phyloP scores from a whole-genome alignment of 1,140 invertebrate genomes.

The Hyposmocoma kahamanoa region DNA sequence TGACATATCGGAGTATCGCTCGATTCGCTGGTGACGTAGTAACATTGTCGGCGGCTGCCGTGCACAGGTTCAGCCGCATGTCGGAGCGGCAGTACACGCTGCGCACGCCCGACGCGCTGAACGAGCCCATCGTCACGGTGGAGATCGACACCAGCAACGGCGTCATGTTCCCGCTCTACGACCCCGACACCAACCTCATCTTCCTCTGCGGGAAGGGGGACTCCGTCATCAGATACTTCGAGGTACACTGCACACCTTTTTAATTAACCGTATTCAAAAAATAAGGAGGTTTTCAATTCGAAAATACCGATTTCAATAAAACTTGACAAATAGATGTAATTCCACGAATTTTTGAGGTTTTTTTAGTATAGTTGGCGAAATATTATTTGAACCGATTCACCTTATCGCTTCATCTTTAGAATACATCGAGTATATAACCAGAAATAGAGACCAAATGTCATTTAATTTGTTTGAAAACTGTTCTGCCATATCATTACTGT shows the following conservation, averaged over 20 bases:
- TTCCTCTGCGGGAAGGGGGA: constrained; percentile 97
- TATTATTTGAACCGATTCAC: too few species aligned
- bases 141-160: constrained; percentile 98
- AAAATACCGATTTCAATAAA: too few species aligned
- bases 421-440: too few species aligned
- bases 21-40: background rate
- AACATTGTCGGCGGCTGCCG: background rate
- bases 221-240: constrained; percentile 86
- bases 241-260: constrained; percentile 57
- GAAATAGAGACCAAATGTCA: too few species aligned
- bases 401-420: too few species aligned
- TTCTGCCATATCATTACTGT: too few species aligned
- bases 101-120: constrained; percentile 90
- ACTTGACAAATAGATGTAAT: too few species aligned
- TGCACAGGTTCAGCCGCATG: constrained; percentile 88
- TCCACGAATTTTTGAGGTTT: too few species aligned
- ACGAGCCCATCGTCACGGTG: constrained; percentile 94
- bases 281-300: too few species aligned
- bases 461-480: too few species aligned
- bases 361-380: background rate
- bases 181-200: constrained; percentile 97
- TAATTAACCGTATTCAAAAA: too few species aligned
- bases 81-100: constrained; percentile 97
- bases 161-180: constrained; percentile 98
- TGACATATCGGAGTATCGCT: background rate